Evolutionary conservation across 1,140 invertebrate genomes (phyloP), one percentile per base, ranked within the genome.

Genomic region (Drosophila albomicans): DNA sequence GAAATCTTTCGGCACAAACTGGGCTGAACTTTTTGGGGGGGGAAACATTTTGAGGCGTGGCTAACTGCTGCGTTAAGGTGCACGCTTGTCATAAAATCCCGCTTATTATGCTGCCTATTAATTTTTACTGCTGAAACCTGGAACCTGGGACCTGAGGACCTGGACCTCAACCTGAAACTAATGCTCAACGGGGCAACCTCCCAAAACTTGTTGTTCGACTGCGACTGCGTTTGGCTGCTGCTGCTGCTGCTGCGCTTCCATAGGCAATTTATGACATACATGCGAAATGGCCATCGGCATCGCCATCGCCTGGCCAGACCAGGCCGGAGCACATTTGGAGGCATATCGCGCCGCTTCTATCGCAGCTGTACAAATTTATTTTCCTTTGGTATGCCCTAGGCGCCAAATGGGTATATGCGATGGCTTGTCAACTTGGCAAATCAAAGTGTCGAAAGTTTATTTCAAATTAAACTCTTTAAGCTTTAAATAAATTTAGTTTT

Each of bases 81-180:
- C 86, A 81, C 81, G 81, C 86, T 81, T 90, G 81, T 89, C 85
- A 89, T 89, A 89, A 89, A 89, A 89, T 89, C 75, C 85, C 85
- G 78, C 85, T 89, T 89, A 89, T 89, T 89, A 89, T 89, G 85
- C 82, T 89, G 78, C 71, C 85, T 89, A 89, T 89, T 89, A 89
- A 89, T 89, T 89, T 89, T 89, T 89, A 89, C 81, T 81, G 81
- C 85, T 80, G 72, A 78, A 78, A 85, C 59, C 63, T 51, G 67
- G 54, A 43, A 38, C 3, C 41, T 11, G 20, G 48, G 8, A 56
- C 15, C 20, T 43, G 51, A 30, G 20, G 35, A 38, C 35, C 35
- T 38, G 38, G 35, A 59, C 66, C 32, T 61, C 11, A 25, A 51
- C 45, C 32, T 58, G 52, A 20, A 25, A 49, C 30, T 15, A n/a